These are phyloP conservation scores for Drosophila obscura DNA, from an alignment of 1,140 invertebrate species.

Conservation along the genomic window DNA sequence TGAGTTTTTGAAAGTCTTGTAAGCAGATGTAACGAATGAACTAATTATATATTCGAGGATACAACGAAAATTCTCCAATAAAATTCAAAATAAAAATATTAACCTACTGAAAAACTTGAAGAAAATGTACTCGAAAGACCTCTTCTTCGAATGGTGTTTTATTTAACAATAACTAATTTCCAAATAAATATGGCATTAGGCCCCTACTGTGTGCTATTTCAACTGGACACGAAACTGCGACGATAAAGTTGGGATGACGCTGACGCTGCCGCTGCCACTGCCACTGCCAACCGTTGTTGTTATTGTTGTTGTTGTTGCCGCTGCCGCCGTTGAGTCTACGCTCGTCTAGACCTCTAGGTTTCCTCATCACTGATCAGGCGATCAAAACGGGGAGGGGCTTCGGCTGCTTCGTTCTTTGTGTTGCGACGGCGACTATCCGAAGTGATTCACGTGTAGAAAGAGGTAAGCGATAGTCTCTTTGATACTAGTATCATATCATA, in stretches of 20 bases:
- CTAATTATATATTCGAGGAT: too few species aligned
- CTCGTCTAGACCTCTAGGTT: conserved; percentile 34
- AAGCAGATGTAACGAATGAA: too few species aligned
- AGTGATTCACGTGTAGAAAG: conserved; percentile 20
- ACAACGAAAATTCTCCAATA: too few species aligned
- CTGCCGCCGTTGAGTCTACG: conserved; percentile 36
- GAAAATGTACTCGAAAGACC: too few species aligned
- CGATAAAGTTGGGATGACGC: conserved; percentile 32
- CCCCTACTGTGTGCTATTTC: conserved; percentile 23
- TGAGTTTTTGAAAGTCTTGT: not conserved
- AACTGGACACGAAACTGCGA: conserved; percentile 23
- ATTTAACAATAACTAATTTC: too few species aligned
- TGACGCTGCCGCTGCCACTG: not conserved
- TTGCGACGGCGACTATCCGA: conserved; percentile 13
- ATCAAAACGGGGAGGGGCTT: conserved; percentile 18
- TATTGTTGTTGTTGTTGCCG: too few species aligned
- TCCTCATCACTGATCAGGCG: conserved; percentile 37
- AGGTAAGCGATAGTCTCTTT: conserved; percentile 18
- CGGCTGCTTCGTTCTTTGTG: not conserved
- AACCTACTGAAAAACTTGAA: too few species aligned
- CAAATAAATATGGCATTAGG: too few species aligned
- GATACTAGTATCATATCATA: conserved; percentile 14
- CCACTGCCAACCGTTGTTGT: too few species aligned
- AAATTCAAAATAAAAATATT: too few species aligned
- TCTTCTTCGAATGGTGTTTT: too few species aligned